phyloP scores from a whole-genome alignment of 2,113 vertebrate genomes.

The Lynx canadensis region DNA sequence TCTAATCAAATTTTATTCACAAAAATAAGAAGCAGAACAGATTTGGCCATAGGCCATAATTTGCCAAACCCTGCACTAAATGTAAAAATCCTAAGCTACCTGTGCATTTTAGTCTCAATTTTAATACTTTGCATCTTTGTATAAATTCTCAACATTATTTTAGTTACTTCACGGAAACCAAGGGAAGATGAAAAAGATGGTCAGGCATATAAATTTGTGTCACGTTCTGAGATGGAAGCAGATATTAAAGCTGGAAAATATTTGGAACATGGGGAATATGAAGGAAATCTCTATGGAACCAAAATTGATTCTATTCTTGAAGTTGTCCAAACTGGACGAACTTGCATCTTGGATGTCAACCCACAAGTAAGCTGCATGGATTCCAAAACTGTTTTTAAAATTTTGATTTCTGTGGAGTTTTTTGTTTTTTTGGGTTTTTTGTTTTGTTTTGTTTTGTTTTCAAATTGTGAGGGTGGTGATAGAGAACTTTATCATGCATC shows the following conservation, averaged over 20 bases:
- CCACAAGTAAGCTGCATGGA: constrained; percentile 90
- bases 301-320: constrained; percentile 98
- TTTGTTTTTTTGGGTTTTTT: neutral
- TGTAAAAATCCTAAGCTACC: neutral
- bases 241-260: constrained; percentile 96
- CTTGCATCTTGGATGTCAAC: constrained; percentile 98
- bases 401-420: neutral
- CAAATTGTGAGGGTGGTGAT: neutral
- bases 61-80: neutral
- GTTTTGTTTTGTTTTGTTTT: neutral
- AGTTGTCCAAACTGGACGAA: constrained; percentile 93
- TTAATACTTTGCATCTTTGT: constrained; percentile 8
- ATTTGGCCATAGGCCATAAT: neutral
- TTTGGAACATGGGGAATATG: constrained; percentile 97
- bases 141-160: constrained; percentile 49
- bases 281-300: constrained; percentile 98
- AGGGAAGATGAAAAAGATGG: constrained; percentile 97
- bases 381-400: neutral
- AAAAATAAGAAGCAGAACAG: neutral
- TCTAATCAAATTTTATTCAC: neutral
- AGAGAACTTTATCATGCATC: neutral
- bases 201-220: constrained; percentile 96
- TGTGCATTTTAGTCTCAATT: neutral
- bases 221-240: constrained; percentile 93
- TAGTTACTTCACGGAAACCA: constrained; percentile 95